Evolutionary conservation across 2,797 vertebrate species (phyloP), one percentile per base, ranked within the genome.

Genomic region (Limosa lapponica): DNA sequence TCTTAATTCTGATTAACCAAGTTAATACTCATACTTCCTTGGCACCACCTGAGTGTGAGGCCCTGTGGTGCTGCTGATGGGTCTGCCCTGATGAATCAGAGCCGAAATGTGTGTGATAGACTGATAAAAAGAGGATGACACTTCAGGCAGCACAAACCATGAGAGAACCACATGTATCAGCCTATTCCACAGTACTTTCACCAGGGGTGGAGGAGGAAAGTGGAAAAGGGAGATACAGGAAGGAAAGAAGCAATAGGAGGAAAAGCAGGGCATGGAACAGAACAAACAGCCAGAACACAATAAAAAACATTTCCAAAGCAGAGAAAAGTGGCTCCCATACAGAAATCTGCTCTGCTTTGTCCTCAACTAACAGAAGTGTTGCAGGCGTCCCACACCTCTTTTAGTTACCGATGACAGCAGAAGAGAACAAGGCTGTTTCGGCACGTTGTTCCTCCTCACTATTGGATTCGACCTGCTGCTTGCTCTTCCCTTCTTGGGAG

Each of bases 41-140:
- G 94, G 91, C 91, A 84, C 55, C 59, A 93, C 86, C 77, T 79
- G 86, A 90, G 77, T 43, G 73, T 75, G 67, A 82, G 66, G 43
- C 48, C 73, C 39, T 8, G 1, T 3, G 81, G 69, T 4, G 1
- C 69, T 88, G 65, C 34, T 36, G 86, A 89, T 0, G 18, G 55
- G 20, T 52, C 86, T 82, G 55, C 0, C 5, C 18, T 62, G 77
- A 25, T 94, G 92, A 93, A 48, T 84, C 93, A 95, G 36, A 92
- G 54, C 51, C 0, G 0, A 93, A 72, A 55, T 49, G 86, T 75
- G 88, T 55, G 39, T 25, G 78, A 92, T 77, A 36, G 71, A 17
- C 70, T 87, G 81, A 96, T 89, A 89, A 89, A 85, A 87, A 32
- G 17, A 73, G 27, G 61, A 72, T 64, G 67, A 92, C 57, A 64